phyloP scores from a whole-genome alignment of 2,113 vertebrate species.

The Eretmochelys imbricata region DNA sequence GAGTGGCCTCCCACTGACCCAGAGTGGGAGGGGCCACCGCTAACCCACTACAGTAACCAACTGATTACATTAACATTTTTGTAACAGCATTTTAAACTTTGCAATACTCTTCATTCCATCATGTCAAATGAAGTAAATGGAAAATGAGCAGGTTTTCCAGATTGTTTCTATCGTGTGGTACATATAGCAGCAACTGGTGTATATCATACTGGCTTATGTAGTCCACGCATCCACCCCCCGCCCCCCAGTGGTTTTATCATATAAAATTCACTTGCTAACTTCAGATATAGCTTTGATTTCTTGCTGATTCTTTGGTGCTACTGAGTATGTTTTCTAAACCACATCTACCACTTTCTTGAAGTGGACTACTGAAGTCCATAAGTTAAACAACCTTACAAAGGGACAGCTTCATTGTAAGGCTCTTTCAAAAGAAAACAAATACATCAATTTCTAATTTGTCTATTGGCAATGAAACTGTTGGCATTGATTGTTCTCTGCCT shows the following conservation, averaged over 20 bases:
- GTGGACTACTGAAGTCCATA: neutral
- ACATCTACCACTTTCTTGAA: neutral
- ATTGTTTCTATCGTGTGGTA: neutral
- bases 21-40: too few relatives aligned
- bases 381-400: neutral
- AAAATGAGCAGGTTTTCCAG: neutral
- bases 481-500: neutral
- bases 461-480: neutral
- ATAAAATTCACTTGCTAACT: neutral
- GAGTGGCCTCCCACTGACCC: too few relatives aligned
- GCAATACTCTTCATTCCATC: neutral
- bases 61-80: neutral
- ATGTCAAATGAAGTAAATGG: neutral
- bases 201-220: neutral
- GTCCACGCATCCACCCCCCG: accelerated
- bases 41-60: neutral
- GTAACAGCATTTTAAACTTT: neutral
- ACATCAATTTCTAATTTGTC: neutral
- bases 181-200: neutral
- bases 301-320: neutral
- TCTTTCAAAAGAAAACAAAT: neutral
- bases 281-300: neutral
- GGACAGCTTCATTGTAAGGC: neutral
- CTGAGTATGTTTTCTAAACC: neutral
- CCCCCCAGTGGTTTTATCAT: neutral